Percentiles rank a stretch among this genome's conserved stretches.
phyloP scores from a whole-genome alignment of 2,797 vertebrate genomes.

The Gymnocypris eckloni region DNA sequence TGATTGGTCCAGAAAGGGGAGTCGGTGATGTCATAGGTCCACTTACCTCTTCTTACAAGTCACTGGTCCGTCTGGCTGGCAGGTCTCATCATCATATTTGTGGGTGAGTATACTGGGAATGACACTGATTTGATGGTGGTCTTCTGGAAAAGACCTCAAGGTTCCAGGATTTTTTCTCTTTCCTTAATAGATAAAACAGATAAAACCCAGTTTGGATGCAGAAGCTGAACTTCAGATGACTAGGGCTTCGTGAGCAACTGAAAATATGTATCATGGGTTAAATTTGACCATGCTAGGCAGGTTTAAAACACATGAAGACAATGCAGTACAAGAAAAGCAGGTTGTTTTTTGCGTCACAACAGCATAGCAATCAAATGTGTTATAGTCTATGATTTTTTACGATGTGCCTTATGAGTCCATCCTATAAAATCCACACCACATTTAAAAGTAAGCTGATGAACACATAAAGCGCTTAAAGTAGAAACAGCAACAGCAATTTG shows the following conservation, averaged over 20 bases:
- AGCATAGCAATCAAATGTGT: constrained; percentile 47
- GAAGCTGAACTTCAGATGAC: constrained; percentile 14
- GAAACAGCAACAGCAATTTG: constrained; percentile 53
- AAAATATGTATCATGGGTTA: constrained; percentile 17
- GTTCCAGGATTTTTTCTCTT: constrained; percentile 47
- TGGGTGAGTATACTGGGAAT: constrained; percentile 62
- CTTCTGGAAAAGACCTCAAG: constrained; percentile 71
- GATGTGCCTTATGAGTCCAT: too few relatives aligned
- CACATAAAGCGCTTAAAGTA: constrained; percentile 60
- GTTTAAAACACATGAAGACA: neutral
- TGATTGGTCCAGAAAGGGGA: constrained; percentile 53
- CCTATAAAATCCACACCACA: constrained; percentile 49
- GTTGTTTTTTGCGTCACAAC: constrained; percentile 19
- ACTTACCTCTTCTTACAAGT: constrained; percentile 59
- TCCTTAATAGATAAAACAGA: constrained; percentile 44
- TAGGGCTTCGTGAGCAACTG: neutral
- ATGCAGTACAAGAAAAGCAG: constrained; percentile 5
- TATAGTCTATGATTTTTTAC: constrained; percentile 29
- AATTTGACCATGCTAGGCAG: neutral
- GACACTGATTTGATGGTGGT: constrained; percentile 67
- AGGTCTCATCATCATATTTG: constrained; percentile 30
- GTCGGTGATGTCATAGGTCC: constrained; percentile 58
- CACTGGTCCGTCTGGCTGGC: constrained; percentile 54
- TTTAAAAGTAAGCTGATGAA: constrained; percentile 57
- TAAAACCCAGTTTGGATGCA: neutral